Percentiles rank a stretch among this genome's conserved stretches.
Conservation (phyloP, 2,888 invertebrate genomes). For the Dugesia japonica region DNA sequence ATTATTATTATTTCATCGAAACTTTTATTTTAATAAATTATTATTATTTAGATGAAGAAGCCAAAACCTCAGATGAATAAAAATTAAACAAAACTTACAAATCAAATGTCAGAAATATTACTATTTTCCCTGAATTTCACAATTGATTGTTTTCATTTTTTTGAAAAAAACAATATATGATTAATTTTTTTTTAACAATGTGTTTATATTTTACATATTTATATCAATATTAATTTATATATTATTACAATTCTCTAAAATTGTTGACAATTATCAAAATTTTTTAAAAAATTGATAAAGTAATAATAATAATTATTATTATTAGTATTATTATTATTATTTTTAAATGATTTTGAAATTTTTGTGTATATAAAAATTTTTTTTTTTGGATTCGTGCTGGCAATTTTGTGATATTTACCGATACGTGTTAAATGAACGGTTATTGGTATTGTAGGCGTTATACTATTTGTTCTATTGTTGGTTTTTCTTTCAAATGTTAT, state of each 20-base stretch:
- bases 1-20: too few relatives aligned
- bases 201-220: constrained; percentile 1
- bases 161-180: constrained; percentile 7
- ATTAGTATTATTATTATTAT: too few relatives aligned
- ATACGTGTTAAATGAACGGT: not conserved
- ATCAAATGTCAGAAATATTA: constrained; percentile 6
- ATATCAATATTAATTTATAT: not conserved
- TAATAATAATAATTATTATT: not conserved
- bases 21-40: too few relatives aligned
- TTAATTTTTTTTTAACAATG: not conserved
- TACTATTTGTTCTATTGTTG: constrained; percentile 16
- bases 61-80: not conserved
- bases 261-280: not conserved
- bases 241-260: not conserved
- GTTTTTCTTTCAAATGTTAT: constrained; percentile 9
- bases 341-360: too few relatives aligned
- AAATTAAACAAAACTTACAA: not conserved
- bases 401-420: too few relatives aligned
- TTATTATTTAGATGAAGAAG: not conserved
- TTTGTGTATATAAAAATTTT: too few relatives aligned
- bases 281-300: not conserved
- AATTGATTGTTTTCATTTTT: constrained; percentile 12
- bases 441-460: not conserved
- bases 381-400: too few relatives aligned
- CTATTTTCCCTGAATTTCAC: not conserved